Percentiles rank a stretch among this genome's conserved stretches.
phyloP scores from a whole-genome alignment of 2,113 vertebrate genomes.

The Cinclus mexicanus region DNA sequence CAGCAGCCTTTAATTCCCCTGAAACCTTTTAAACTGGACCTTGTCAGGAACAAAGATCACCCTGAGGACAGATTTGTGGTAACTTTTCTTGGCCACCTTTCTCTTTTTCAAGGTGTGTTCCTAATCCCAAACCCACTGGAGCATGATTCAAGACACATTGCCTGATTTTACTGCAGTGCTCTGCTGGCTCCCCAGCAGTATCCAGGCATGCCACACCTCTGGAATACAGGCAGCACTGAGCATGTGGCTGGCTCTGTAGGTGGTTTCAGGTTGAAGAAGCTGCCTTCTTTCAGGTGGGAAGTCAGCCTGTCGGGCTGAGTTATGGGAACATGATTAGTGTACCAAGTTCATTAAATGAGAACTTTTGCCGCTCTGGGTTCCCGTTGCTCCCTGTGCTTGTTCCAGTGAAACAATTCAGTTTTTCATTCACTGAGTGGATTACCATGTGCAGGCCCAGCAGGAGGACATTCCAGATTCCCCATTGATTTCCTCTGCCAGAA shows the following conservation, averaged over 20 bases:
- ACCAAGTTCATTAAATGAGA: constrained; percentile 75
- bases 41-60: constrained; percentile 18
- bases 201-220: not conserved
- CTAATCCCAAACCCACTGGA: constrained; percentile 33
- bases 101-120: constrained; percentile 55
- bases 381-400: constrained; percentile 61
- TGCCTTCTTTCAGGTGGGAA: constrained; percentile 69
- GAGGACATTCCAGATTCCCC: constrained; percentile 86
- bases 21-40: constrained; percentile 40
- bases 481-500: constrained; percentile 81
- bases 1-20: constrained; percentile 29
- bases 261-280: constrained; percentile 54
- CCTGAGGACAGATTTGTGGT: constrained; percentile 30
- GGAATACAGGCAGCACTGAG: not conserved
- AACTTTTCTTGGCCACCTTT: constrained; percentile 53
- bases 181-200: not conserved
- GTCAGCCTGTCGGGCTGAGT: constrained; percentile 74
- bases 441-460: constrained; percentile 88
- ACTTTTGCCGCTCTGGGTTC: constrained; percentile 44
- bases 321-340: constrained; percentile 75
- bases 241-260: constrained; percentile 66
- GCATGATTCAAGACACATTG: constrained; percentile 8
- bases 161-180: constrained; percentile 10
- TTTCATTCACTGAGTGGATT: constrained; percentile 80
- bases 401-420: constrained; percentile 71